Evolutionary conservation across 2,113 vertebrate species (phyloP).

Genomic region (Galeopterus variegatus): DNA sequence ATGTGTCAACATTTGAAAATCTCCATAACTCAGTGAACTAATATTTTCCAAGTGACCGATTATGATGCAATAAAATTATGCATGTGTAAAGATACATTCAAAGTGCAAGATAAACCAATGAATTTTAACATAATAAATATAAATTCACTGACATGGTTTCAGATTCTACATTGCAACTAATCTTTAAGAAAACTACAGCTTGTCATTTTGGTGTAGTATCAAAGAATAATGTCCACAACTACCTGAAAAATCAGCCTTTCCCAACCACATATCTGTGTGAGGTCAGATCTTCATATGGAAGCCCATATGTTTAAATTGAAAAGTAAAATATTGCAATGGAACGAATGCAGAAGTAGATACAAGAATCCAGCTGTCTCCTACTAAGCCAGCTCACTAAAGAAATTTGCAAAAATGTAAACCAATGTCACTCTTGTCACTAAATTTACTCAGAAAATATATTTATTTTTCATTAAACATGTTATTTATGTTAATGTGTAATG

Average conservation of each 20-base stretch:
- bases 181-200: constrained; percentile 28
- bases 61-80: neutral
- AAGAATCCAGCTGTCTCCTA: neutral
- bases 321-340: neutral
- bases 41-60: constrained; percentile 7
- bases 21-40: neutral
- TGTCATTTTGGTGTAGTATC: neutral
- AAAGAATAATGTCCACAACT: neutral
- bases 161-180: neutral
- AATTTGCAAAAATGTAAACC: constrained; percentile 10
- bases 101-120: neutral
- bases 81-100: no score
- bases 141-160: neutral
- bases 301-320: neutral
- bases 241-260: constrained; percentile 10
- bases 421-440: neutral
- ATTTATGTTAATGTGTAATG: neutral
- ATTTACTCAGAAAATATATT: constrained; percentile 30
- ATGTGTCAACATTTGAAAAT: constrained; percentile 33
- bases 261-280: neutral
- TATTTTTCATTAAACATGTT: constrained; percentile 47
- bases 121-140: neutral
- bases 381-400: neutral
- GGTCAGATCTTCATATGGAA: neutral
- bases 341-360: neutral